Evolutionary conservation across 2,113 vertebrate genomes (phyloP).

Genomic region (Brienomyrus longianalis): DNA sequence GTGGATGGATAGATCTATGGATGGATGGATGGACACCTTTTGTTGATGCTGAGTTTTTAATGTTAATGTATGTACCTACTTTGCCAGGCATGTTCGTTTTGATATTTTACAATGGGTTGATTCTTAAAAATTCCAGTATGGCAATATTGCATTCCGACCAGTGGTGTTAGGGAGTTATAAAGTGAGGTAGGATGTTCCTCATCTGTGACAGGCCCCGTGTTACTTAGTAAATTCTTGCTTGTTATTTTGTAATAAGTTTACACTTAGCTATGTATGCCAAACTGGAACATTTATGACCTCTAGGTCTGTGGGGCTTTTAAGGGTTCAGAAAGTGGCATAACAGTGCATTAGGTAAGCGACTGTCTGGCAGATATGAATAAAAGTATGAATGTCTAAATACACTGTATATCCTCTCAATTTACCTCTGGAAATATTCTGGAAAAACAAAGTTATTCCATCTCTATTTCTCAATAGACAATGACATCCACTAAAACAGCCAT

Average conservation of each 20-base stretch:
- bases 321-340: neutral
- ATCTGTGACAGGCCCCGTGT: neutral
- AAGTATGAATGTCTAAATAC: neutral
- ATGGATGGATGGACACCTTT: neutral
- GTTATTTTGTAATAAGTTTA: neutral
- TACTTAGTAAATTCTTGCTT: neutral
- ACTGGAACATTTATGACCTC: neutral
- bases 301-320: neutral
- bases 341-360: neutral
- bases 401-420: neutral
- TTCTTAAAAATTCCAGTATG: neutral
- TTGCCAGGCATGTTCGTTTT: neutral
- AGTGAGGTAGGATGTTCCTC: neutral
- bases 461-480: neutral
- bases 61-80: neutral
- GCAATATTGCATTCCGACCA: neutral
- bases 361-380: neutral
- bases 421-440: neutral
- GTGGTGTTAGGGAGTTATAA: neutral
- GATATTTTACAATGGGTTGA: neutral
- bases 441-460: neutral
- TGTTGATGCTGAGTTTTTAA: neutral
- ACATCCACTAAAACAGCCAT: neutral
- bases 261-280: neutral
- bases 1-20: neutral